These are phyloP conservation scores for Epinotia demarniana DNA, from an alignment of 2,888 invertebrate species.

Conservation along the genomic window DNA sequence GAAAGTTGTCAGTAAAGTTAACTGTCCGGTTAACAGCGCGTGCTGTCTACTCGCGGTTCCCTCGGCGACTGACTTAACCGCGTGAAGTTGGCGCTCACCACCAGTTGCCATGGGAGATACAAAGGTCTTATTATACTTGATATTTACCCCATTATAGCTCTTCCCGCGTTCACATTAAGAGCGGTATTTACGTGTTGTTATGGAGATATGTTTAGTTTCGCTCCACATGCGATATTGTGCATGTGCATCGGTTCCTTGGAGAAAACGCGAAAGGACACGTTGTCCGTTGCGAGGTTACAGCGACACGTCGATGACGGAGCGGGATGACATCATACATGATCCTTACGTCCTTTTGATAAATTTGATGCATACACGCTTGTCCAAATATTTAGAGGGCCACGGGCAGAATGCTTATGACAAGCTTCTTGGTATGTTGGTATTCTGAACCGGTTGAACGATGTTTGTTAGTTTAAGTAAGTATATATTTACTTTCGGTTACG, in stretches of 20 bases:
- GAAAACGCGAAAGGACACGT: slow-evolving; percentile 47
- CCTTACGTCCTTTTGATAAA: slow-evolving; percentile 9
- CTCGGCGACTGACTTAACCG: slow-evolving; percentile 42
- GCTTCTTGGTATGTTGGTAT: not conserved
- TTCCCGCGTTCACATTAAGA: not conserved
- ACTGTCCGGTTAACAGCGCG: slow-evolving; percentile 3
- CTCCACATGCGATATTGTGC: slow-evolving; percentile 43
- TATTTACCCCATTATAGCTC: slow-evolving; percentile 3
- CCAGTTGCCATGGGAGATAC: slow-evolving; percentile 15
- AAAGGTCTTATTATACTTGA: slow-evolving; percentile 35
- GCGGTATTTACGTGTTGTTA: not conserved
- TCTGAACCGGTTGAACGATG: slow-evolving; percentile 4
- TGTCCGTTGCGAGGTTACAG: slow-evolving; percentile 29
- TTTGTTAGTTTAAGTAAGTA: slow-evolving; percentile 1
- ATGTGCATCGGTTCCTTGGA: slow-evolving; percentile 45
- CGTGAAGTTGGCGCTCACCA: slow-evolving; percentile 34
- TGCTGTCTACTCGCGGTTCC: slow-evolving; percentile 38
- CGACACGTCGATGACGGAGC: slow-evolving; percentile 23
- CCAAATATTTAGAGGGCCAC: slow-evolving; percentile 12
- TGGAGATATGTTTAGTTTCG: slow-evolving; percentile 26
- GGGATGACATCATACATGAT: slow-evolving; percentile 42
- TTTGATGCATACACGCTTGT: slow-evolving; percentile 3
- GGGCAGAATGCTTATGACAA: not conserved
- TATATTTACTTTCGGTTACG: slow-evolving; percentile 3
- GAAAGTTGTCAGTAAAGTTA: slow-evolving; percentile 29